Evolutionary conservation across 2,888 invertebrate genomes (phyloP), one percentile per base, ranked within the genome.

Genomic region (Blastobasis lacticolella): DNA sequence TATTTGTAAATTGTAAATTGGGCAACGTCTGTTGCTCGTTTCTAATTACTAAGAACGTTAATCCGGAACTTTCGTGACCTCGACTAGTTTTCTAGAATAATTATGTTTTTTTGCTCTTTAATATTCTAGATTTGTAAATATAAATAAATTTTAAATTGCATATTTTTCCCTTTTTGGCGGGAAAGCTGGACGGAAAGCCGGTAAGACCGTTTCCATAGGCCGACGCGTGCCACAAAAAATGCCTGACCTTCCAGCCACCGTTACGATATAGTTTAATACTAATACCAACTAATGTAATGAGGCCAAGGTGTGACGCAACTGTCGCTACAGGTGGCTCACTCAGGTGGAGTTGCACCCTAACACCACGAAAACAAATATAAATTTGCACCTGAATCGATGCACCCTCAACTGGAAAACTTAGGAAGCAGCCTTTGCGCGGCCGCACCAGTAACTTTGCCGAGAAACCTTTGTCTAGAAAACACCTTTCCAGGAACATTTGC

Each of bases 221-320:
- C n/a, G 40, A 46, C 37, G 42, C 43, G 46, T 8, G 38, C 10
- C 6, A 45, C 9, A 55, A 55, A 54, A 55, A 53, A 38, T 23
- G 23, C 2, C 36, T 54, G 52, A 50, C 54, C 71, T 69, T 71
- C 69, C 60, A 61, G 53, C 58, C 63, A 58, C 71, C 73, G 72
- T 71, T 73, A 70, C 66, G 72, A 69, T 67, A 72, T 70, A 60
- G 66, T 60, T 58, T 60, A 66, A 38, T 49, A 53, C 59, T 62
- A 63, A 60, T 54, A 59, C 60, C 54, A 59, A 60, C 63, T 63
- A 61, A 68, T 62, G 64, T 66, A 66, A 66, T 58, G 63, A 63
- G 61, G 63, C 65, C 71, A 80, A 82, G 77, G 81, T 79, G 79
- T 80, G 73, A 78, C 71, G 69, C 81, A 81, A 81, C 79, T 80